These are phyloP conservation scores for Cataglyphis cursor DNA, from an alignment of 2,888 invertebrate genomes.

Conservation along the genomic window DNA sequence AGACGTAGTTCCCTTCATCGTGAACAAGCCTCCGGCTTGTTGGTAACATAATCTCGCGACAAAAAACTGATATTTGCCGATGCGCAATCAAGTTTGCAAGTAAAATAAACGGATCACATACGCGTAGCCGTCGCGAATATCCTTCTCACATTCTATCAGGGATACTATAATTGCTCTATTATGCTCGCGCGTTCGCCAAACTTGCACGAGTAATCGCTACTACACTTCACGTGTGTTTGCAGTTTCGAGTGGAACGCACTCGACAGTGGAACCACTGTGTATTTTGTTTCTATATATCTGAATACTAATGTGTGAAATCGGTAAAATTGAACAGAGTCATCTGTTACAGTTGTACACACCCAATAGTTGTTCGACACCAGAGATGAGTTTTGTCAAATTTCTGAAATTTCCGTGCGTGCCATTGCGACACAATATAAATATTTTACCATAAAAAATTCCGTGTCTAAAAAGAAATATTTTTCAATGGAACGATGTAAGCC, in stretches of 20 bases:
- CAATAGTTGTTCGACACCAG: not conserved
- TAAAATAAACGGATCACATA: constrained; percentile 72
- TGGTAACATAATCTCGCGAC: constrained; percentile 63
- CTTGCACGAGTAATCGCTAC: constrained; percentile 59
- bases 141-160: constrained; percentile 64
- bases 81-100: constrained; percentile 70
- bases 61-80: constrained; percentile 62
- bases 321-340: not conserved
- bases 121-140: constrained; percentile 9
- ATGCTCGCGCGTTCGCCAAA: constrained; percentile 72
- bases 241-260: constrained; percentile 12
- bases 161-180: constrained; percentile 79
- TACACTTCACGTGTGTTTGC: not conserved
- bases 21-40: constrained; percentile 44
- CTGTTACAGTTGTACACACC: not conserved
- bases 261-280: constrained; percentile 1
- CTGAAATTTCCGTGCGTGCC: not conserved
- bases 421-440: not conserved
- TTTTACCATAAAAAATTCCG: constrained; percentile 32
- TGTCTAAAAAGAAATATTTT: constrained; percentile 27
- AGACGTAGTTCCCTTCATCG: constrained; percentile 21
- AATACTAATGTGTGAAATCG: constrained; percentile 9
- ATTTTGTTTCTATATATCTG: constrained; percentile 6
- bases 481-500: constrained; percentile 22
- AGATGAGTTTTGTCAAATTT: not conserved